Evolutionary conservation across 1,140 invertebrate genomes (phyloP).

Genomic region (Pseudomyrmex gracilis): DNA sequence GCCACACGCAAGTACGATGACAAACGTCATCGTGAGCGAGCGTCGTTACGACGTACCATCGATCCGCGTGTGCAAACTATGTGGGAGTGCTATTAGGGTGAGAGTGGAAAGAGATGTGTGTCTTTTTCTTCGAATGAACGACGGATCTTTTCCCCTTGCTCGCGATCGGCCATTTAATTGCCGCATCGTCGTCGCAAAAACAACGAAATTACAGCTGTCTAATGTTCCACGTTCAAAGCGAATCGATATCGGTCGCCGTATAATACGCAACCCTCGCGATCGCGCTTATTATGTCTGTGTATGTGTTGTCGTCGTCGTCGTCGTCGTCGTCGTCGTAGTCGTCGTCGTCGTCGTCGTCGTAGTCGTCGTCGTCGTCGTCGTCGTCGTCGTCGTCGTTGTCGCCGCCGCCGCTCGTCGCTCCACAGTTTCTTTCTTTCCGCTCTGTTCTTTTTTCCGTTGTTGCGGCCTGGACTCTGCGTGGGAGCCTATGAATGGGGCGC

Average conservation of each 20-base stretch:
- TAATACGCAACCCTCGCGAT: conserved; percentile 16
- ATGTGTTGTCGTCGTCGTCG: background rate
- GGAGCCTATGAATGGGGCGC: conserved; percentile 83
- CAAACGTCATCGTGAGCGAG: conserved; percentile 67
- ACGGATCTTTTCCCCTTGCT: background rate
- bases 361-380: background rate
- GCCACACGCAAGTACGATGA: conserved; percentile 69
- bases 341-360: background rate
- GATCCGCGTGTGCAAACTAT: conserved; percentile 58
- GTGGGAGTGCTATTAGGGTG: background rate
- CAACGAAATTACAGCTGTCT: conserved; percentile 36
- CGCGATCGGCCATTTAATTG: conserved; percentile 50
- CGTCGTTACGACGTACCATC: conserved; percentile 66
- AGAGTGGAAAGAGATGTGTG: background rate
- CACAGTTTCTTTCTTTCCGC: conserved; percentile 70
- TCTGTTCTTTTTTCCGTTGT: conserved; percentile 33
- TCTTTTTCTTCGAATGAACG: conserved; percentile 19
- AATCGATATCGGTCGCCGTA: background rate
- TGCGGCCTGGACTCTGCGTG: conserved; percentile 76
- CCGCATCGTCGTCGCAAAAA: conserved; percentile 23
- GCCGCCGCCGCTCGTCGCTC: background rate
- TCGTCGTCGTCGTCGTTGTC: background rate
- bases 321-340: background rate
- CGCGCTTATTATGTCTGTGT: background rate
- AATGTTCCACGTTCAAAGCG: background rate